Evolutionary conservation across 1,140 invertebrate genomes (phyloP), one percentile per base, ranked within the genome.

Genomic region (Zaprionus vittiger): DNA sequence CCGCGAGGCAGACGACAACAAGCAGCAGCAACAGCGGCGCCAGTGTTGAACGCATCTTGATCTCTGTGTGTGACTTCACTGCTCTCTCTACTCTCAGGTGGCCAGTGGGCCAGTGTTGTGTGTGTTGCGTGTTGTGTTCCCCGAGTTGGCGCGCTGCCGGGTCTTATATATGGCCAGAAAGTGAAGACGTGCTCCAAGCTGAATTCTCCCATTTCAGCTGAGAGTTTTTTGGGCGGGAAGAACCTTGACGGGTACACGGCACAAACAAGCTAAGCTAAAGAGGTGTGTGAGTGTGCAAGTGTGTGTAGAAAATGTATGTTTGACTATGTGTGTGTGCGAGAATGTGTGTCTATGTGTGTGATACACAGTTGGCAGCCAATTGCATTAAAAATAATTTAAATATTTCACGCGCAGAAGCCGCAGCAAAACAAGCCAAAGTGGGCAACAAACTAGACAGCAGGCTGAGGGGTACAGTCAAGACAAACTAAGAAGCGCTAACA

Each of bases 81-180:
- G 64, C 17, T 60, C 37, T 20, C 24, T 47, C 38, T n/a, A 20
- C 20, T 37, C 60, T 47, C 26, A 4, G 57, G 26, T 26, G 64
- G 20, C 41, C 37, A 52, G 20, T 37, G 26, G 41, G 47, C 47
- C 37, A 17, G 15, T 54, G 5, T 26, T 11, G 31, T 37, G 17
- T 26, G 20, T 6, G 37, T 28, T 20, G 26, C 28, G 54, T 49
- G 69, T 63, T 76, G 44, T 87, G 70, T 57, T 73, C 66, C 44
- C 24, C 47, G 54, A 64, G 26, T 67, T 63, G 52, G 47, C 49
- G 47, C 38, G 64, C 15, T 73, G 47, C 34, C 61, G 73, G 74
- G 74, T 17, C 73, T 87, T 87, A 83, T 87, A 87, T 87, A 87
- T 80, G 73, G 73, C 77, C 41, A 41, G 38, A 22, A 80, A 57